phyloP scores from a whole-genome alignment of 2,888 invertebrate species.

The Andrena camellia region DNA sequence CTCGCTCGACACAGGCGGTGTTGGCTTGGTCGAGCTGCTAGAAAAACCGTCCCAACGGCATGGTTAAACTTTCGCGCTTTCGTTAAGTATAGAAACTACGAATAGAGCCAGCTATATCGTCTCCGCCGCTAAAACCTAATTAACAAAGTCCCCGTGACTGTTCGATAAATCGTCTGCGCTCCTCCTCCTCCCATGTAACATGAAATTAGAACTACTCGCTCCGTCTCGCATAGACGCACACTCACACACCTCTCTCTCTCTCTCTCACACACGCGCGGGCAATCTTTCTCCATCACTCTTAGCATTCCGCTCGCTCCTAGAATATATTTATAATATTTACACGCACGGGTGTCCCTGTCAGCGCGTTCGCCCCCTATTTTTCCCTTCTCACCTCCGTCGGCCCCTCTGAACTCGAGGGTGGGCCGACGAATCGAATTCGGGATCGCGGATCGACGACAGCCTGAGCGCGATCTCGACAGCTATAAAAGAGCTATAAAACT shows the following conservation, averaged over 20 bases:
- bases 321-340: conserved; percentile 70
- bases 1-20: conserved; percentile 48
- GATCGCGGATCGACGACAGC: not conserved
- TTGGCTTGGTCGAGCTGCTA: conserved; percentile 53
- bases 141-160: conserved; percentile 78
- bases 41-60: conserved; percentile 71
- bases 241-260: conserved; percentile 7
- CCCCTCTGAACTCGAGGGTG: not conserved
- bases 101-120: conserved; percentile 83
- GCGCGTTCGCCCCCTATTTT: conserved; percentile 47
- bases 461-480: not conserved
- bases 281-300: not conserved
- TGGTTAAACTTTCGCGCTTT: conserved; percentile 64
- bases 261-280: not conserved
- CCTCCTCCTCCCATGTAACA: conserved; percentile 14
- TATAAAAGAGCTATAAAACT: not conserved
- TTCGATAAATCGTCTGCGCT: conserved; percentile 61
- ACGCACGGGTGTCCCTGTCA: conserved; percentile 52
- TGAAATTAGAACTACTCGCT: conserved; percentile 29
- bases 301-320: conserved; percentile 28
- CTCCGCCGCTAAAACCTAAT: conserved; percentile 79
- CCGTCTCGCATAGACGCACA: not conserved
- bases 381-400: conserved; percentile 9
- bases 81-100: conserved; percentile 77
- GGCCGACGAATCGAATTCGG: not conserved